Conservation (phyloP, 2,113 vertebrate genomes). For the Brienomyrus brachyistius region DNA sequence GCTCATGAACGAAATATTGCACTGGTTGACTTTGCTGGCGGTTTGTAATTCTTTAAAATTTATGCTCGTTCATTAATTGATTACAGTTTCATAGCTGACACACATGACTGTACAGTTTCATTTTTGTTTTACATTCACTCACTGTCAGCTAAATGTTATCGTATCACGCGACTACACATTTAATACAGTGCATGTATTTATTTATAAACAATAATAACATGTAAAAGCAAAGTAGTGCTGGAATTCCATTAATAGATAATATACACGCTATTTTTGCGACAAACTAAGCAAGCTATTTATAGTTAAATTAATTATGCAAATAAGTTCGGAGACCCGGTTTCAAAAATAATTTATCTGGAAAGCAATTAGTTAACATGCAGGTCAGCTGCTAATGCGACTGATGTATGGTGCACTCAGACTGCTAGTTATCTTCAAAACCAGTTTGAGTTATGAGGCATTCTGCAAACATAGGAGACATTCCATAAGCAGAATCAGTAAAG, state of each 20-base stretch:
- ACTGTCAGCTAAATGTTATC: neutral
- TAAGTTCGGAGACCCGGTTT: constrained; percentile 4
- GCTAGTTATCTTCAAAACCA: neutral
- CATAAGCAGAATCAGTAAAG: neutral
- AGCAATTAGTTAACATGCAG: constrained; percentile 3
- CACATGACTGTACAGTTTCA: neutral
- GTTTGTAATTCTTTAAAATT: neutral
- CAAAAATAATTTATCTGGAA: constrained; percentile 10
- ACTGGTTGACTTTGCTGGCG: neutral
- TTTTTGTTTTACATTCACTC: neutral
- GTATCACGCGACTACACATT: neutral
- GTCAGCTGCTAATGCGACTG: neutral
- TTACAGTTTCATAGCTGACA: neutral
- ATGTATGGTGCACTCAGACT: neutral
- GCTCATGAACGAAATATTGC: neutral
- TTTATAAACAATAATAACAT: neutral
- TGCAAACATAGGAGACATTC: neutral
- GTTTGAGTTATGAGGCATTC: neutral
- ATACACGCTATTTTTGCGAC: neutral
- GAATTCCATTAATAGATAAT: neutral
- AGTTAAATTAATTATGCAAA: constrained; percentile 7
- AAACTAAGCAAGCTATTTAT: constrained; percentile 1
- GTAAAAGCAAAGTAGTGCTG: constrained; percentile 12
- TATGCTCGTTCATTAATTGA: neutral
- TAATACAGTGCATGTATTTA: neutral